Evolutionary conservation across 64 coral and sea anemone genomes (phyloP), one percentile per base, ranked within the genome.

Genomic region (Anthopleura sola): DNA sequence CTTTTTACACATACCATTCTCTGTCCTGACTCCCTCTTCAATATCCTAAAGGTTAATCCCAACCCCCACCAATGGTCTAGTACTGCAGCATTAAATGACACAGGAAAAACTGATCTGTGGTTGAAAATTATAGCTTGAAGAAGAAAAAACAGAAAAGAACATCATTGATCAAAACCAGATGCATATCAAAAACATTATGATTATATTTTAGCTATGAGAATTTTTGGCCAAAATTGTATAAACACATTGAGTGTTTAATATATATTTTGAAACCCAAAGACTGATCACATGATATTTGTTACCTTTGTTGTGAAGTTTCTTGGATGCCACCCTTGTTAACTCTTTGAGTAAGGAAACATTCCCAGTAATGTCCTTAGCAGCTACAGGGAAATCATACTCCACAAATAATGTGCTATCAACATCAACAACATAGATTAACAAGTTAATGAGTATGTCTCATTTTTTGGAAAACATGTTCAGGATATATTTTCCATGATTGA

Each of bases 81-180:
- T 24, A 98, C 87, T 12, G 87, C 47, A 36, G 92, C 93, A 68
- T 98, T 92, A 78, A 98, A 98, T 36, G 85, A 54, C 19, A 94
- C 84, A 46, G 96, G 96, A 54, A 98, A 98, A 9, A 98, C 92
- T 56, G 89, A 98, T 83, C 89, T 93, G 85, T 98, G 96, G 85
- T 69, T 92, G 80, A 98, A 98, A 18, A 85, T 15, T 40, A 98
- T 86, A 83, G 56, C 96, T 98, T 74, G 48, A 78, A 57, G 48
- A 83, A 84, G 80, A 20, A 36, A 3, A 77, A 54, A 12, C 83
- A 33, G 64, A 29, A 26, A 10, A 11, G 14, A 51, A 32, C 21
- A 79, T 34, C 26, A 33, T 6, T 77, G 13, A 49, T 44, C 5
- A 10, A 19, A 78, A 37, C 40, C 26, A 28, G n/a, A 48, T 60